phyloP scores from a whole-genome alignment of 2,113 vertebrate species.

The Anser brachyrhynchus region DNA sequence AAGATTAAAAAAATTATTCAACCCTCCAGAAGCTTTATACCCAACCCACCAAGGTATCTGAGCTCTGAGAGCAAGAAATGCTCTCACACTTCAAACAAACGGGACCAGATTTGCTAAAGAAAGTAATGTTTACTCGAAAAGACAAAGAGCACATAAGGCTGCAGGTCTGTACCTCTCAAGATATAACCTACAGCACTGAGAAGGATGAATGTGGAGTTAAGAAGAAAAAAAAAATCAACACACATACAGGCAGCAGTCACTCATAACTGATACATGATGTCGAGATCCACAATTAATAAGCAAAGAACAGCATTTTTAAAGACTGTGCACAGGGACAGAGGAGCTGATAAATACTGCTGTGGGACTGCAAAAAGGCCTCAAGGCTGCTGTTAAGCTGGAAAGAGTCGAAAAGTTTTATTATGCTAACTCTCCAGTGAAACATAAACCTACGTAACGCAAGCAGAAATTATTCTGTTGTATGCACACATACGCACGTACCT shows the following conservation, averaged over 20 bases:
- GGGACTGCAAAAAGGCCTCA: neutral
- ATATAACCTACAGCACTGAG: neutral
- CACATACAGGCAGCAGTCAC: neutral
- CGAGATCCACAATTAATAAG: neutral
- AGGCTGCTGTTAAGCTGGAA: neutral
- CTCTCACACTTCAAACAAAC: neutral
- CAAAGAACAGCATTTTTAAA: neutral
- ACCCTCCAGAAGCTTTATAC: neutral
- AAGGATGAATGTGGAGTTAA: neutral
- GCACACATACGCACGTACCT: accelerated
- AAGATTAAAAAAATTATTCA: neutral
- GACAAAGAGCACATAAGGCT: neutral
- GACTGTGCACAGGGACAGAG: neutral
- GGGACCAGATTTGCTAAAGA: neutral
- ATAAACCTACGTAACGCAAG: neutral
- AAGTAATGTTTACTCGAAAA: neutral
- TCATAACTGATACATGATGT: neutral
- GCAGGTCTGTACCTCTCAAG: neutral
- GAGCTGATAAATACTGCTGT: neutral
- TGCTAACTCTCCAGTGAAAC: neutral
- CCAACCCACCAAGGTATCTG: neutral
- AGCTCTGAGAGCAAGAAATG: neutral
- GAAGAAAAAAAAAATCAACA: neutral
- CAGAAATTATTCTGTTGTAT: neutral
- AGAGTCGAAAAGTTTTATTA: neutral